Evolutionary conservation across 2,797 vertebrate species (phyloP), one percentile per base, ranked within the genome.

Genomic region (Margarornis squamiger): DNA sequence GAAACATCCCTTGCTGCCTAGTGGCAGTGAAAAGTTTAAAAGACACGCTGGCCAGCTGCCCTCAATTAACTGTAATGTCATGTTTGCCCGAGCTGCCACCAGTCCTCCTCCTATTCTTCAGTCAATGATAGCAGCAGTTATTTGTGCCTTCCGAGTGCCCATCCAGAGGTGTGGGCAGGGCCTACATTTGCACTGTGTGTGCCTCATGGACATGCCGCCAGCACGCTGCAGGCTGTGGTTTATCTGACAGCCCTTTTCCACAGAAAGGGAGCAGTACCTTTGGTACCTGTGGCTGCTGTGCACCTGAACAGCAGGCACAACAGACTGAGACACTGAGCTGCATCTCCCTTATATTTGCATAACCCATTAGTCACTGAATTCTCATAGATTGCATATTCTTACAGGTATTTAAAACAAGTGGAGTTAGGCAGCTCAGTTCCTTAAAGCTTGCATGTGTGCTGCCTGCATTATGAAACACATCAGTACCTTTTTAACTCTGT

Each of bases 171-270:
- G 1, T 30, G 59, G 82, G 77, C 81, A 58, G 81, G 18, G 38
- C 38, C 41, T 93, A 62, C 73, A 52, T 75, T 30, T 34, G 6
- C 23, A 29, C 43, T 34, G 57, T 2, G 4, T 9, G 3, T 9
- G 22, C 36, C 85, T 65, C 8, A 5, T 9, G 36, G 68, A 48
- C 13, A n/a, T 0, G 0, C 6, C 39, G 7, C 43, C 34, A 45
- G 41, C 20, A 16, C 12, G 41, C 59, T 59, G 30, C 41, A 32
- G 43, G 63, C 29, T 24, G 1, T 0, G 2, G 21, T 49, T 58
- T 34, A 43, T n/a, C 59, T 23, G 7, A 49, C 14, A 62, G 59
- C 34, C 45, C 65, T 66, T 38, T 85, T 45, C 78, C 68, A 16
- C 6, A 1, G 41, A 57, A 46, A 85, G 21, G 59, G 16, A 88